phyloP scores from a whole-genome alignment of 2,888 invertebrate species.

The Chymomyza fuscimana region DNA sequence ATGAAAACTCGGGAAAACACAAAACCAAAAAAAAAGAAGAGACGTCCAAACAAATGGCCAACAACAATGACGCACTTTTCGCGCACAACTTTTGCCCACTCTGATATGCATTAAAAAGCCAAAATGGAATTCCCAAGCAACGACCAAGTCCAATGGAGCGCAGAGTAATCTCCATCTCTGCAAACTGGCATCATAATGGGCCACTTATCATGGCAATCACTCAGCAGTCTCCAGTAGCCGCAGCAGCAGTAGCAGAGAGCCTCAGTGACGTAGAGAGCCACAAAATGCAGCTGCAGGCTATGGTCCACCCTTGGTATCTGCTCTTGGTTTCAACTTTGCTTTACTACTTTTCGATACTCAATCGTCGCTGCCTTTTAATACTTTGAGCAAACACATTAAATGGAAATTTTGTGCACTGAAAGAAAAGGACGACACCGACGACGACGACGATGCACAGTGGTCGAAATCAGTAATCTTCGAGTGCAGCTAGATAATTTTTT shows the following conservation, averaged over 20 bases:
- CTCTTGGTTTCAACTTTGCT: slow-evolving; percentile 46
- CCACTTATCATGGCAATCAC: slow-evolving; percentile 75
- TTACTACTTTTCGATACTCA: slow-evolving; percentile 73
- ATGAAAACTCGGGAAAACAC: slow-evolving; percentile 23
- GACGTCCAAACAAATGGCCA: neutral
- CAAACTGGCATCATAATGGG: slow-evolving; percentile 75
- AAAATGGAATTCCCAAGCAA: slow-evolving; percentile 10
- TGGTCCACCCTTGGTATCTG: slow-evolving; percentile 7
- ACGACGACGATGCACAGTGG: slow-evolving; percentile 16
- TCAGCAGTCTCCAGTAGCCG: slow-evolving; percentile 49
- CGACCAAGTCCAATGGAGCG: slow-evolving; percentile 60
- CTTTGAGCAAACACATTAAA: slow-evolving; percentile 70
- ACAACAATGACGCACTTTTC: slow-evolving; percentile 65
- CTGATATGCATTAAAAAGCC: slow-evolving; percentile 67
- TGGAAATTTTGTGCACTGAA: slow-evolving; percentile 64
- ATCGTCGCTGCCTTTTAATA: slow-evolving; percentile 74
- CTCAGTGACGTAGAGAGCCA: slow-evolving; percentile 30
- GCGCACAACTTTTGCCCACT: slow-evolving; percentile 61
- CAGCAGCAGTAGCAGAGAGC: slow-evolving; percentile 32
- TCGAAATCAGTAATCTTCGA: no score
- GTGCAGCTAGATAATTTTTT: no score
- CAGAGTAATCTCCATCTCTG: slow-evolving; percentile 68
- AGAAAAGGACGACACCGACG: slow-evolving; percentile 16
- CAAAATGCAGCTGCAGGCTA: slow-evolving; percentile 46
- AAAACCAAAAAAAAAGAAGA: slow-evolving; percentile 7